A percentile compares a stretch with the other conserved stretches of the same genome.
Conservation (phyloP, 1,140 invertebrate species). For the Eurosta solidaginis region DNA sequence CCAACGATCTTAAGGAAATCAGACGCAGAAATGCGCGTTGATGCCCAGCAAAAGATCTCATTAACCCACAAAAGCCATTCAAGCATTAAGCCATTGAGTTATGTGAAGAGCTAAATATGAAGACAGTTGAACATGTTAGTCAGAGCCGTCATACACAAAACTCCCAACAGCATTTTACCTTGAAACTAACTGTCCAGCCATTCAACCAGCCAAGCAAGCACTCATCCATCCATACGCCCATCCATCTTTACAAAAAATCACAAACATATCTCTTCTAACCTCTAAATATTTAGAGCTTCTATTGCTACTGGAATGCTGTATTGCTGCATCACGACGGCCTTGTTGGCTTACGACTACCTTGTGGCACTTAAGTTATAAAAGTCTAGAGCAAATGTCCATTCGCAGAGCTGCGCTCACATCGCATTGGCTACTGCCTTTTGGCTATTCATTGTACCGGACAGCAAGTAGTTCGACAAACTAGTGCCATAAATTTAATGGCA, state of each 20-base stretch:
- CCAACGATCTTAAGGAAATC: background rate
- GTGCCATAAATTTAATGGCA: slow-evolving; percentile 26
- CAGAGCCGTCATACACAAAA: background rate
- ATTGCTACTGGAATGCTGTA: background rate
- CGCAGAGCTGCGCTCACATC: too few species aligned
- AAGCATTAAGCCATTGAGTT: background rate
- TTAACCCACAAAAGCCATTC: background rate
- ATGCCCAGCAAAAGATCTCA: background rate
- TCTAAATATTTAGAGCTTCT: slow-evolving; percentile 9
- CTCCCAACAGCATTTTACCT: too few species aligned
- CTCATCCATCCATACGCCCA: background rate
- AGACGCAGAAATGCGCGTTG: background rate
- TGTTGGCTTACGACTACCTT: background rate
- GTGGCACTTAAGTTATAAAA: background rate
- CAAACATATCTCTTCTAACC: background rate
- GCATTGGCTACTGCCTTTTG: background rate
- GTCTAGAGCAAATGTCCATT: too few species aligned
- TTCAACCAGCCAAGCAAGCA: background rate
- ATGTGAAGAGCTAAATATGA: background rate
- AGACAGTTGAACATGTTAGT: background rate
- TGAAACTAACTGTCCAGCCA: too few species aligned
- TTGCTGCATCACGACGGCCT: background rate
- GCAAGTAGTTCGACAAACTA: background rate
- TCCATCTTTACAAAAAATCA: background rate
- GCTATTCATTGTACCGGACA: background rate